Base-by-base conservation (phyloP, 1,140 invertebrate species). In the Meloidogyne floridensis region DNA sequence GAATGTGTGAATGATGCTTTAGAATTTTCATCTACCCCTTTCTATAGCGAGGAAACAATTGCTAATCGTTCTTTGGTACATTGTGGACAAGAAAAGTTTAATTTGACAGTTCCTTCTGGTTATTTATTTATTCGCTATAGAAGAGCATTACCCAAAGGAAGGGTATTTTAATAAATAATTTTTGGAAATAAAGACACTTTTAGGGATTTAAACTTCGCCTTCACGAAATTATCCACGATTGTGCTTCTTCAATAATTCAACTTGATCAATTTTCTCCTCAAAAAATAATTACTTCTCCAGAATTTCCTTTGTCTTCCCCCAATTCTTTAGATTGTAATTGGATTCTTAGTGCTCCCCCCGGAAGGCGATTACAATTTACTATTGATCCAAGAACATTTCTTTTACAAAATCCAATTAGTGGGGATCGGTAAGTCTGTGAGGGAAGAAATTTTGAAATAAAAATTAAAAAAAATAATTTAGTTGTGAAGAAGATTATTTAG, bases 311-410 rank as follows among this genome's bases (percentile, higher is more conserved):
- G 32, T 15, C 81, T 54, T 42, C 72, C 32, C 72, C 75, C 42
- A 79, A 77, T 43, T 81, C 54, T 56, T 59, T 77, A 59, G 78
- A 81, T 47, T 88, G 87, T 75, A 53, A 77, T 20, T 89, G 86
- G 78, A 82, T 82, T 15, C 79, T 89, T n/a, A 77, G 76, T 42
- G 86, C 84, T 20, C 88, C 88, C 20, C 71, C 86, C 3, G 87
- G 87, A 10, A 84, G 87, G 71, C 87, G 88, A 2, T 13, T 89
- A 5, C 83, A 89, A 79, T 85, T 89, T 73, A 90, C 88, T 3
- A 81, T 87, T 53, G 86, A 88, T 76, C 87, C 85, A n/a, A 59
- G 32, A 0, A 82, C 74, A 15, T 87, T 87, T 72, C 73, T 76
- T 47, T 72, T 87, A 32, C 74, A 86, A 70, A 81, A 47, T 8